Conservation (phyloP, 1,140 invertebrate species). For the Conus betulinus region DNA sequence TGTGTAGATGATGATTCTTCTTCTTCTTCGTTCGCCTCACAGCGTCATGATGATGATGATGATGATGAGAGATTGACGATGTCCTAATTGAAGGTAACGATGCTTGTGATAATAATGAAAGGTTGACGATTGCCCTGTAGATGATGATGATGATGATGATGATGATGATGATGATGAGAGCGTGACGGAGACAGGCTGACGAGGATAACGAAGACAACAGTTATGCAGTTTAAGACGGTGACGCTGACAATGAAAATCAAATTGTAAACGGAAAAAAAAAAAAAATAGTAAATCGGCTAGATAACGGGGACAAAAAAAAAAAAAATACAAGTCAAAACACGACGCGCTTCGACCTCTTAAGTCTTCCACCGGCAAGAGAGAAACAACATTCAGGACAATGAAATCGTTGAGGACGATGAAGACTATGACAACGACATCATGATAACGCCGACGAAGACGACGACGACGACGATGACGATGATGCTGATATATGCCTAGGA, state of each 20-base stretch:
- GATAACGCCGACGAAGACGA: neutral
- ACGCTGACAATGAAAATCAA: no score
- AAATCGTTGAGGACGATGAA: neutral
- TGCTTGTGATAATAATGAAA: neutral
- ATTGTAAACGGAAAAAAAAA: no score
- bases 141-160: slow-evolving; percentile 3
- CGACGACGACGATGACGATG: neutral
- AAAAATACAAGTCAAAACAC: no score
- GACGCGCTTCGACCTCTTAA: no score
- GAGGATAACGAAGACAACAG: no score
- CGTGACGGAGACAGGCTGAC: no score
- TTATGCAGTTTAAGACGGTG: no score
- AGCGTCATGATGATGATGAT: neutral
- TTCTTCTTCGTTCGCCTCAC: neutral
- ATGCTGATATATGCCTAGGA: no score
- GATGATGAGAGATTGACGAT: neutral
- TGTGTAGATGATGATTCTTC: neutral
- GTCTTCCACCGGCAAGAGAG: neutral
- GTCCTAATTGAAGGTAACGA: neutral
- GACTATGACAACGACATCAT: neutral
- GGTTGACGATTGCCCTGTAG: neutral
- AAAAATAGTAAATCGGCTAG: no score
- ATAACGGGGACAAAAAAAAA: no score
- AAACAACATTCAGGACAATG: neutral
- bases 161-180: neutral